Base-by-base conservation (phyloP, 2,797 vertebrate species). In the Cyclopterus lumpus region DNA sequence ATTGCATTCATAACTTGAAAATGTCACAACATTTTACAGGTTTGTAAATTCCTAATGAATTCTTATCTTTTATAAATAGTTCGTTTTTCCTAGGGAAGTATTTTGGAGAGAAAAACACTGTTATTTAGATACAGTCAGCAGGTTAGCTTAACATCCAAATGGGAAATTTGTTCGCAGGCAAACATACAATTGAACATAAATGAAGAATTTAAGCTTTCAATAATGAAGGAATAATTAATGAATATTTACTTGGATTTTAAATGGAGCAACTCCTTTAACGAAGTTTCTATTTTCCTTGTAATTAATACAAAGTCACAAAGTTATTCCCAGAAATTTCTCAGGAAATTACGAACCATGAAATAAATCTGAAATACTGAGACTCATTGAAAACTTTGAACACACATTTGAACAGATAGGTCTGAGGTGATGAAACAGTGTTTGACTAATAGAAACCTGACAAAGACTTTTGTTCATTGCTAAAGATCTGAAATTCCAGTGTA, bases 341-440 rank as follows among this genome's bases (percentile, higher is more conserved):
- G 32, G 14, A 77, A 73, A 34, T 53, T 20, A 58, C 14, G 1
- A 79, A 34, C 34, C 22, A 36, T 77, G 38, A 81, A 81, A 78
- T 32, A 68, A 44, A 74, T 67, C 4, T 0, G 48, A 28, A 28
- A 28, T 57, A 54, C 48, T 7, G n/a, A 62, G 53, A 48, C n/a
- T 63, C 34, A 58, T 26, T 42, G 15, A 74, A 61, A 16, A 22
- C 62, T 77, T 77, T 16, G 26, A 54, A 28, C 51, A 54, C 51
- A 26, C 12, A 28, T 28, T 28, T 16, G 24, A 54, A 55, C 40
- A 68, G 32, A 46, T 8, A 10, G 64, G 30, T 69, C 38, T 81
- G 42, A 71, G 51, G 20, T 71, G 46, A 73, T 80, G 30, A 28
- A 81, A 83, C 73, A 74, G 57, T 84, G 76, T 87, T 57, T 40